These are phyloP conservation scores for Deilephila elpenor DNA, from an alignment of 2,888 invertebrate genomes.

Conservation along the genomic window DNA sequence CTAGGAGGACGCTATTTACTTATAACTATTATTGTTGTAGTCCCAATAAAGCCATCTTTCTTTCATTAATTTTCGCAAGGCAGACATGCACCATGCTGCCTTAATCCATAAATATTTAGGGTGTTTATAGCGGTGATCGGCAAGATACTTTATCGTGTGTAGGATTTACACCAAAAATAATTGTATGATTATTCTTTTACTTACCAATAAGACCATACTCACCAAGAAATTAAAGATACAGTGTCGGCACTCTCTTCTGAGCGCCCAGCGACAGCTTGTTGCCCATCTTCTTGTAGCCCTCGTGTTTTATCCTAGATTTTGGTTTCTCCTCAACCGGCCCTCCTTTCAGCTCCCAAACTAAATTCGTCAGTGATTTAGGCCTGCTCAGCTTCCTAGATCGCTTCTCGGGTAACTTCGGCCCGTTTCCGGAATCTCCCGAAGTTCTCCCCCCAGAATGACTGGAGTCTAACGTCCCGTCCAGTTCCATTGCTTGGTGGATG, in stretches of 20 bases:
- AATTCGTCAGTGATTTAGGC: constrained; percentile 93
- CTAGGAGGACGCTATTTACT: too few relatives aligned
- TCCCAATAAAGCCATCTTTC: too few relatives aligned
- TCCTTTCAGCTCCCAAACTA: constrained; percentile 91
- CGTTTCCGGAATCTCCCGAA: constrained; percentile 92
- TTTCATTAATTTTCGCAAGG: too few relatives aligned
- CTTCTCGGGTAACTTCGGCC: constrained; percentile 92
- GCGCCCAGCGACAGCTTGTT: constrained; percentile 81
- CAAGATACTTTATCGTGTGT: too few relatives aligned
- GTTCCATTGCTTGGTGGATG: constrained; percentile 89
- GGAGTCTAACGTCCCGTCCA: constrained; percentile 94
- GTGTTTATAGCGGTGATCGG: too few relatives aligned
- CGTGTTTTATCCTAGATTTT: constrained; percentile 80
- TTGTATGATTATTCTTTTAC: too few relatives aligned
- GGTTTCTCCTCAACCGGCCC: constrained; percentile 80
- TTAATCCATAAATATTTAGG: too few relatives aligned
- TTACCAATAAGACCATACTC: constrained; percentile 45
- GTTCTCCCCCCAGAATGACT: constrained; percentile 95
- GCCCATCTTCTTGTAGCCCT: constrained; percentile 81
- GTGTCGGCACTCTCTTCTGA: constrained; percentile 84
- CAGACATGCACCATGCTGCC: too few relatives aligned
- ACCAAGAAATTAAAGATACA: constrained; percentile 82
- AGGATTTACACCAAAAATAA: too few relatives aligned
- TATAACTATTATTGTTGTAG: too few relatives aligned
- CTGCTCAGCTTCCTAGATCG: constrained; percentile 91